phyloP scores from a whole-genome alignment of 2,797 vertebrate species.

The Anableps anableps region DNA sequence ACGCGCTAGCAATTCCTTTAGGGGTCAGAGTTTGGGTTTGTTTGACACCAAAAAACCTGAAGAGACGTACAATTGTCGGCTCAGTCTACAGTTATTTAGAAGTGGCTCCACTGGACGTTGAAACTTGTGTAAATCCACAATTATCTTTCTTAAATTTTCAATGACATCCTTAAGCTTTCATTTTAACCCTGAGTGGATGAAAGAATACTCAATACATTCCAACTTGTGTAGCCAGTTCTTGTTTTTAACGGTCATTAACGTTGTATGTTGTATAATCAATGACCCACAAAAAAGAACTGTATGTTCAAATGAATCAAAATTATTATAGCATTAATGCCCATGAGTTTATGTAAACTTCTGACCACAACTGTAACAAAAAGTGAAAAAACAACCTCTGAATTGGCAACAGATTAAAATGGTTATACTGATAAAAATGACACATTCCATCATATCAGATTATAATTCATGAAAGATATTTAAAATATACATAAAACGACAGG shows the following conservation, averaged over 20 bases:
- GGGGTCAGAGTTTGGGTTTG: not conserved
- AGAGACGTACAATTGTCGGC: not conserved
- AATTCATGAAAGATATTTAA: slow-evolving; percentile 4
- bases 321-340: not conserved
- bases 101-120: not conserved
- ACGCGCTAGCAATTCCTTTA: not conserved
- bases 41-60: not conserved
- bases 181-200: too few relatives aligned
- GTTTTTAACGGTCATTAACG: too few relatives aligned
- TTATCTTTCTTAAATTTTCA: not conserved
- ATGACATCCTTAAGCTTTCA: too few relatives aligned
- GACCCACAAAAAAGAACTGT: not conserved
- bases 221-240: too few relatives aligned
- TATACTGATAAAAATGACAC: slow-evolving; percentile 1
- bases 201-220: too few relatives aligned
- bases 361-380: not conserved
- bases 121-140: not conserved
- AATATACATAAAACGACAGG: slow-evolving; percentile 1
- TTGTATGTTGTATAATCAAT: not conserved
- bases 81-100: not conserved
- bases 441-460: slow-evolving; percentile 2
- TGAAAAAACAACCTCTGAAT: not conserved
- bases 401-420: not conserved
- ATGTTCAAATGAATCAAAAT: not conserved
- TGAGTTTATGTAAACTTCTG: not conserved